phyloP scores from a whole-genome alignment of 2,113 vertebrate species.

The Neogobius melanostomus region DNA sequence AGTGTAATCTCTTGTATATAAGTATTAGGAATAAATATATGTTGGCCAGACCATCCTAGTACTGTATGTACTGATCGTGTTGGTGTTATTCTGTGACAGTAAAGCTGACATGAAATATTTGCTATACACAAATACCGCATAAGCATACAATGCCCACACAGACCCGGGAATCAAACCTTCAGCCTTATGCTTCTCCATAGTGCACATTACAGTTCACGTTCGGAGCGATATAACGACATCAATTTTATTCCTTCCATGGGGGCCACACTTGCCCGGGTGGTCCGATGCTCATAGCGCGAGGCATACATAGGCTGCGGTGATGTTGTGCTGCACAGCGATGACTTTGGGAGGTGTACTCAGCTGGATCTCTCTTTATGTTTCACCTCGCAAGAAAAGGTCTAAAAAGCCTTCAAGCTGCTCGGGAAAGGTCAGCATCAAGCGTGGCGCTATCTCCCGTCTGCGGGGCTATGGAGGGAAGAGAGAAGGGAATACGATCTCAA shows the following conservation, averaged over 20 bases:
- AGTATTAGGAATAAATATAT: no score
- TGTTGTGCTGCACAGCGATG: slow-evolving; percentile 37
- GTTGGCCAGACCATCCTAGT: no score
- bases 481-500: slow-evolving; percentile 1
- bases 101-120: no score
- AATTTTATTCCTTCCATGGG: slow-evolving; percentile 46
- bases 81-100: no score
- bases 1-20: no score
- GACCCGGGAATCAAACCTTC: no score
- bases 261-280: slow-evolving; percentile 33
- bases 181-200: background rate
- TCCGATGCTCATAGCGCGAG: slow-evolving; percentile 35
- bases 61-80: no score
- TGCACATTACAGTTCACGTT: slow-evolving; percentile 30
- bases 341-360: slow-evolving; percentile 48
- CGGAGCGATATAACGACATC: no score
- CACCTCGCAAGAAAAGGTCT: slow-evolving; percentile 65
- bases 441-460: slow-evolving; percentile 36
- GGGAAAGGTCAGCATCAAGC: slow-evolving; percentile 69
- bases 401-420: slow-evolving; percentile 62
- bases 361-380: slow-evolving; percentile 57
- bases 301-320: slow-evolving; percentile 38
- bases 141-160: no score
- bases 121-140: no score
- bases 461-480: background rate